Evolutionary conservation across 2,113 vertebrate species (phyloP).

Genomic region (Phalacrocorax brasilianus): DNA sequence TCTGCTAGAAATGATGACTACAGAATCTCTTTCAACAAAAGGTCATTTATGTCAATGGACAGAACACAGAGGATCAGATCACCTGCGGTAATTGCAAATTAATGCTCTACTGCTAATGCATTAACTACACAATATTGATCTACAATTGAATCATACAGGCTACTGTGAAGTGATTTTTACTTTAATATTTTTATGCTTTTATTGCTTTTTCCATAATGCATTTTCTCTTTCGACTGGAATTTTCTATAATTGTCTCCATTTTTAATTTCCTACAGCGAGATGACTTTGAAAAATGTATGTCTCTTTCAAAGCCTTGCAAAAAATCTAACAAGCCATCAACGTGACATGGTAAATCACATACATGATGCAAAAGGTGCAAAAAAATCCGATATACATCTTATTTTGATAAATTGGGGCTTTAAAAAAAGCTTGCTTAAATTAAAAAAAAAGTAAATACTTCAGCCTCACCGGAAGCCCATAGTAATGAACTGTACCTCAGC

Average conservation of each 20-base stretch:
- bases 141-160: constrained; percentile 71
- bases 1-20: constrained; percentile 71
- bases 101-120: constrained; percentile 80
- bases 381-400: neutral
- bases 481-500: neutral
- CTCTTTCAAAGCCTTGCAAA: constrained; percentile 58
- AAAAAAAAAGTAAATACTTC: neutral
- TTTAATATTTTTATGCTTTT: constrained; percentile 63
- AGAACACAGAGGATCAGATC: constrained; percentile 72
- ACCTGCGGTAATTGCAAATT: constrained; percentile 79
- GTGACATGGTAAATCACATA: constrained; percentile 39
- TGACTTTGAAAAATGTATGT: constrained; percentile 65
- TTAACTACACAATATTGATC: constrained; percentile 81
- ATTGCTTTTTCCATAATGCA: constrained; percentile 71
- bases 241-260: constrained; percentile 74
- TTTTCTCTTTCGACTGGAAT: constrained; percentile 70
- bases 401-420: neutral
- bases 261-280: constrained; percentile 72
- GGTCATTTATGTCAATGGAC: constrained; percentile 74
- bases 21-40: constrained; percentile 72
- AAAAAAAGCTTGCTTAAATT: neutral
- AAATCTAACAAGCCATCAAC: constrained; percentile 42
- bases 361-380: constrained; percentile 14
- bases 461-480: neutral
- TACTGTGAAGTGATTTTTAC: constrained; percentile 69